These are phyloP conservation scores for Mimas tiliae DNA, from an alignment of 2,888 invertebrate genomes.

Conservation along the genomic window DNA sequence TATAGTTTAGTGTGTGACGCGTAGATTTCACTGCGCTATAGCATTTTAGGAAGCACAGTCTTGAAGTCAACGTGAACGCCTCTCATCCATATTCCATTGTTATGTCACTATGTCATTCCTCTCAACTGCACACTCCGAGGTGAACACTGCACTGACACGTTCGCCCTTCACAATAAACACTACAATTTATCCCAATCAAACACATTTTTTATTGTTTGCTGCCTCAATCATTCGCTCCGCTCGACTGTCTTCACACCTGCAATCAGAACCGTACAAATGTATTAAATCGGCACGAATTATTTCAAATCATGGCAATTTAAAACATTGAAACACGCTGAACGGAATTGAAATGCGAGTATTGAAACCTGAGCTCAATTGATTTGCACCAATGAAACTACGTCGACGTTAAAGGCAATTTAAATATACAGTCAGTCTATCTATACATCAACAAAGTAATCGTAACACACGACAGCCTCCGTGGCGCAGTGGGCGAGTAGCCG, in stretches of 20 bases:
- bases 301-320: conserved; percentile 51
- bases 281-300: conserved; percentile 53
- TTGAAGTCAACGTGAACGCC: conserved; percentile 49
- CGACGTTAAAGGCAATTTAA: conserved; percentile 32
- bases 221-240: conserved; percentile 61
- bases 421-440: not conserved
- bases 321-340: conserved; percentile 46
- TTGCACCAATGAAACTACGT: conserved; percentile 29
- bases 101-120: conserved; percentile 63
- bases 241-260: conserved; percentile 63
- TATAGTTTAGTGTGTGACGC: conserved; percentile 36
- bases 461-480: too few species aligned
- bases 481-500: too few species aligned
- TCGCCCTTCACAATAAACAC: conserved; percentile 69
- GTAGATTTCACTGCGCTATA: conserved; percentile 65
- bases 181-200: conserved; percentile 68
- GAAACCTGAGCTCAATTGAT: conserved; percentile 9
- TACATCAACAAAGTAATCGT: not conserved
- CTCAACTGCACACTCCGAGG: conserved; percentile 72
- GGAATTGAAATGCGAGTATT: conserved; percentile 66
- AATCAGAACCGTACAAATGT: conserved; percentile 53
- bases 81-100: conserved; percentile 84
- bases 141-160: conserved; percentile 69
- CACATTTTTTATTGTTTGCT: conserved; percentile 77
- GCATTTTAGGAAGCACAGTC: conserved; percentile 77